Evolutionary conservation across 2,113 vertebrate genomes (phyloP).

Genomic region (Glaucomys volans): DNA sequence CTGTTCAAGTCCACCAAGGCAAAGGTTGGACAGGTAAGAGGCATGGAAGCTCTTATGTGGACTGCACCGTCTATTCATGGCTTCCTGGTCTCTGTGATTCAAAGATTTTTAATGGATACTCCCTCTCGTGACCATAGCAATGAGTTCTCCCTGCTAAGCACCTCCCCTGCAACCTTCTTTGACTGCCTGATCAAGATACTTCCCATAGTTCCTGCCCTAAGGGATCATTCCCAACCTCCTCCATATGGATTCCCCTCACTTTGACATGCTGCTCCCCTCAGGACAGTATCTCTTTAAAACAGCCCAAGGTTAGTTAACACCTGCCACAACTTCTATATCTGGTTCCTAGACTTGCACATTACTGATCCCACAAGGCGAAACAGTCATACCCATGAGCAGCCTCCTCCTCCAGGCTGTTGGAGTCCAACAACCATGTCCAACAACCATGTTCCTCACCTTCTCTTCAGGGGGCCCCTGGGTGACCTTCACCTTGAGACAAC

Average conservation of each 20-base stretch:
- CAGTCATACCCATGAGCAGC: background rate
- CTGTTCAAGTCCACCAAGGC: background rate
- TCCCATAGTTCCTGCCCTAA: background rate
- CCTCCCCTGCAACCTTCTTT: background rate
- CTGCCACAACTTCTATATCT: background rate
- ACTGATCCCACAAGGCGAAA: background rate
- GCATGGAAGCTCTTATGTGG: background rate
- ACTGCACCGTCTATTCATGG: background rate
- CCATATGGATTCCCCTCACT: too few relatives aligned
- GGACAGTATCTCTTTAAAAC: background rate
- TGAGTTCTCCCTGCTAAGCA: background rate
- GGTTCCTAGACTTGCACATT: too few relatives aligned
- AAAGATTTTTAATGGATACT: background rate
- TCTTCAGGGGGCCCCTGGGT: rapidly evolving
- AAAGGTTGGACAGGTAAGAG: background rate
- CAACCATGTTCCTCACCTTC: background rate
- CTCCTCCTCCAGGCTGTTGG: too few relatives aligned
- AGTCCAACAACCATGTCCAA: background rate
- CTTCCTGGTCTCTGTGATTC: background rate
- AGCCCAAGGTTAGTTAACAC: background rate
- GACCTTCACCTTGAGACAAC: background rate
- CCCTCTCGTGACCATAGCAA: background rate
- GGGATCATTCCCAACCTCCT: background rate
- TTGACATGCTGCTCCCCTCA: background rate
- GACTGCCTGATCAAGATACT: background rate